Base-by-base conservation (phyloP, 2,113 vertebrate species). In the Mystacornis crossleyi region DNA sequence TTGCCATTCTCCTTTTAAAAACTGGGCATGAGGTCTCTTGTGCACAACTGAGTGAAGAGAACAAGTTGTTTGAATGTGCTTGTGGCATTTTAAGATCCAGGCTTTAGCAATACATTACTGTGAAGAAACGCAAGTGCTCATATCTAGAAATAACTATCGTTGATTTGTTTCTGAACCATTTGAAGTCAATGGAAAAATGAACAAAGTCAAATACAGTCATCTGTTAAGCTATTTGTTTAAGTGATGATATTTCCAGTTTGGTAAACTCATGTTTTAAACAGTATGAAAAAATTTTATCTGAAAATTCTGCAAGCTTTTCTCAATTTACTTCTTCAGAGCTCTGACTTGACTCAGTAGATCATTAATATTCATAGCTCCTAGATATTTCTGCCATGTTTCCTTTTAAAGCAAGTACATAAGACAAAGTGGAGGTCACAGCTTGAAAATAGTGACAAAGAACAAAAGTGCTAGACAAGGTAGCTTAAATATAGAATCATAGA, bases 91-190 rank as follows among this genome's bases (percentile, higher is more conserved):
- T 33, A 42, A 78, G 19, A 67, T 61, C 26, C 70, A 69, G 45
- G 34, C 28, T 51, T 42, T 86, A 90, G 8, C 17, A 26, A 42
- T 73, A 43, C 1, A 2, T 61, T 61, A 18, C 34, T 23, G 34
- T 78, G 64, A 53, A 89, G 91, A 77, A 92, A 67, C 0, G 0
- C 36, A 78, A 34, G 29, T 1, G 2, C 19, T 89, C 2, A 0
- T 61, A 34, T 61, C 25, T 82, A 51, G 57, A n/a, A 73, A 38
- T 16, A 80, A 26, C 50, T 54, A 4, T 51, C 2, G 15, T 57
- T 72, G 36, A 42, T 69, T 88, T 61, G 29, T 82, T 93, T 88
- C 47, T 88, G 54, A 90, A 73, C 60, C 54, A 58, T 91, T 79
- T 50, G 40, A 79, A 70, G n/a, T 70, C 33, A 55, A 5, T 58